Base-by-base conservation (phyloP, 2,888 invertebrate genomes). In the Cremastinae sp. region DNA sequence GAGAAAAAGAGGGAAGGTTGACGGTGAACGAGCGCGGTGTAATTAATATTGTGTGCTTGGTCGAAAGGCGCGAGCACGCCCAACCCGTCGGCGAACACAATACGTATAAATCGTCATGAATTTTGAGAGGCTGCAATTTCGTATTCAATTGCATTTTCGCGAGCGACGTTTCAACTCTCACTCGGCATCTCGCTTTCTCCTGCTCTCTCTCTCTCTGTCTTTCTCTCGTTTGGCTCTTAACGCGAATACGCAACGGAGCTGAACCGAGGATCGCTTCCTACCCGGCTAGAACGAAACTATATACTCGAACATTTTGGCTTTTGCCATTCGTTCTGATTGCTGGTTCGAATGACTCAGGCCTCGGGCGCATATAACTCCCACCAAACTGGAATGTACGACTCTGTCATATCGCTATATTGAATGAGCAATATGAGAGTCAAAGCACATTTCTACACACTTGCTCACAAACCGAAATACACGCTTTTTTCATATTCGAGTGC, bases 21-120 rank as follows among this genome's bases (percentile, higher is more conserved):
- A 62, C 74, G 74, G 69, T 69, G 62, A 69, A 74, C 61, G 72
- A 70, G 68, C 28, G 28, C 75, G 59, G 58, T 79, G 83, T 80
- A 84, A 85, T 85, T 85, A 85, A 84, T 84, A 83, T 81, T 80
- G 78, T 80, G 78, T 79, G 70, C 69, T 78, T 79, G 78, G 78
- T 75, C 78, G 79, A 78, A 73, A 73, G 75, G 77, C 78, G 74
- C 78, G 78, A 74, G 75, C 79, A 82, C 85, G 84, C 85, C 85
- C 84, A 83, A 79, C 70, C 78, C 82, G 76, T 79, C 68, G 81
- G 75, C 69, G 80, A 83, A 83, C 80, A 85, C 85, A 84, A 84
- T 84, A 80, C 83, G 80, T 81, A 85, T 85, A 85, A 85, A 85
- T 85, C 85, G 85, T 84, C 82, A 85, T 85, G 85, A 85, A 85